These are phyloP conservation scores for Diabrotica virgifera DNA, from an alignment of 1,140 invertebrate genomes.

Conservation along the genomic window DNA sequence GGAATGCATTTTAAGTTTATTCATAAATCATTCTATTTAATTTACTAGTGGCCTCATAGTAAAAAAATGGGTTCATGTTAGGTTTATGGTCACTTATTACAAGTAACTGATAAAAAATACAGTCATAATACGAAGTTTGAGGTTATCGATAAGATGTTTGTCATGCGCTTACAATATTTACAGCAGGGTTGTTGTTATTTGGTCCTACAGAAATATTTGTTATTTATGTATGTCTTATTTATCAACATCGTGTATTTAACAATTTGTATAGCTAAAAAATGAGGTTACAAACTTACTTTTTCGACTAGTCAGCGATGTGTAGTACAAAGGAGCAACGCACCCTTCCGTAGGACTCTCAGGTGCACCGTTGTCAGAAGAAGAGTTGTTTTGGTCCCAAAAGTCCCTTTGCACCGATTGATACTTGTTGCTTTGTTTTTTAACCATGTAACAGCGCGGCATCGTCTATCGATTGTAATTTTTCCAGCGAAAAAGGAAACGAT, in stretches of 20 bases:
- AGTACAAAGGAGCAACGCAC: constrained; percentile 47
- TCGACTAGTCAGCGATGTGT: constrained; percentile 42
- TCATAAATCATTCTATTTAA: too few species aligned
- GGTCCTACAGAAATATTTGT: too few species aligned
- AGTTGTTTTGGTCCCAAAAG: constrained; percentile 33
- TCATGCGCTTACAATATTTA: too few species aligned
- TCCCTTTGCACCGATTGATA: constrained; percentile 42
- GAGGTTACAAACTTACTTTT: constrained; percentile 37
- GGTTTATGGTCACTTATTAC: too few species aligned
- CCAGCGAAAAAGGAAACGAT: constrained; percentile 7
- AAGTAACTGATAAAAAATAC: too few species aligned
- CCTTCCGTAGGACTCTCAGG: constrained; percentile 49
- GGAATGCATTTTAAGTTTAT: too few species aligned
- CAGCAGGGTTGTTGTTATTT: too few species aligned
- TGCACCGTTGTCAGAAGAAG: constrained; percentile 24
- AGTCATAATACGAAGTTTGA: too few species aligned
- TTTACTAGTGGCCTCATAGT: too few species aligned
- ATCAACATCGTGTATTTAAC: neutral
- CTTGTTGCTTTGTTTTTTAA: constrained; percentile 54
- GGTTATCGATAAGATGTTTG: too few species aligned
- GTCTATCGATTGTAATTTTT: constrained; percentile 15
- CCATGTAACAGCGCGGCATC: constrained; percentile 57
- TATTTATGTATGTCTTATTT: too few species aligned
- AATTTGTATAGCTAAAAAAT: neutral
- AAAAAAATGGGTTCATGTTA: too few species aligned